Evolutionary conservation across 1,140 invertebrate genomes (phyloP), one percentile per base, ranked within the genome.

Genomic region (Drosophila auraria): DNA sequence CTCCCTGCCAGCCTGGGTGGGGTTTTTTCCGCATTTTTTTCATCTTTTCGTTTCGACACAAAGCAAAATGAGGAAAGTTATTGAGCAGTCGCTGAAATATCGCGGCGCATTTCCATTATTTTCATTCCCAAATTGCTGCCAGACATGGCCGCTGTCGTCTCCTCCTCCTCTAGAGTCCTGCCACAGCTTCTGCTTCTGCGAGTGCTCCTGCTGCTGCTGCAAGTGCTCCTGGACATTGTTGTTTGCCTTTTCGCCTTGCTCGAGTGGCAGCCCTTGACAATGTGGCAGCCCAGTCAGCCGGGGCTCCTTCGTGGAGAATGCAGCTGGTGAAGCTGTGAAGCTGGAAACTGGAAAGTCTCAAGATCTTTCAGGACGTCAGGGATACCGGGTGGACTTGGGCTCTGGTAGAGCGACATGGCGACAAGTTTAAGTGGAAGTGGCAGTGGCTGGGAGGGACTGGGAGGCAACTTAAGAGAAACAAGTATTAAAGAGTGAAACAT

Each of bases 11-110:
- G 14, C 14, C 14, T 51, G 38, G 33, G n/a, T 50, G 30, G 23
- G 69, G 36, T 27, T 38, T 2, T n/a, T 8, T 59, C 33, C 3
- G 6, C 6, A 12, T 20, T 53, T 61, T 33, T 61, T n/a, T 2
- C 5, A 20, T 30, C 7, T 33, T 27, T 25, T 44, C 53, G 1
- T 40, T 56, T 25, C 8, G 36, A 45, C 71, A 51, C 54, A 61
- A 69, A 69, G 45, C n/a, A 61, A 68, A 68, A 44, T 36, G 38
- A 42, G 58, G n/a, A 64, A 80, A 74, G 75, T 80, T 84, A 83
- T 83, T 84, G 82, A 84, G 75, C 49, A 72, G 40, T 57, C 68
- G 56, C 63, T 42, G 42, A 74, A 74, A 65, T 75, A 74, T 68
- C 62, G 69, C 80, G 40, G 20, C 44, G 63, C 47, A 65, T 83